These are phyloP conservation scores for Habrosyne pyritoides DNA, from an alignment of 2,888 invertebrate species.

Conservation along the genomic window DNA sequence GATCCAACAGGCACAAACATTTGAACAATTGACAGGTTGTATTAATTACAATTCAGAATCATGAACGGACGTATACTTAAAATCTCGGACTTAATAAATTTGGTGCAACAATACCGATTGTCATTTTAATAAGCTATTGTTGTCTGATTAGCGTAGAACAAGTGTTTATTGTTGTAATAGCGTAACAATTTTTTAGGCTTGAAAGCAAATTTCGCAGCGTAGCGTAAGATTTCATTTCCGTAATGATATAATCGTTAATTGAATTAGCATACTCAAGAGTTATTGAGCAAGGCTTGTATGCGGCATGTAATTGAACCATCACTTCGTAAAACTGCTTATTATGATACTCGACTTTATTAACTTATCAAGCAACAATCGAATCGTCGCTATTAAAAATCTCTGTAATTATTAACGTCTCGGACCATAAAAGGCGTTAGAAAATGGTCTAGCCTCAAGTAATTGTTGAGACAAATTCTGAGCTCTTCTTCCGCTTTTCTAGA, in stretches of 20 bases:
- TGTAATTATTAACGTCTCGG: conserved; percentile 2
- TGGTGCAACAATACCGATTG: conserved; percentile 32
- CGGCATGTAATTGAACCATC: neutral
- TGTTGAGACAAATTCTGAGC: conserved; percentile 16
- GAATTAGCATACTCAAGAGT: neutral
- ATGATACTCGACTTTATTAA: neutral
- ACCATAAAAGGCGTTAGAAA: conserved; percentile 12
- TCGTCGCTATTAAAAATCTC: neutral
- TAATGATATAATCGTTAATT: neutral
- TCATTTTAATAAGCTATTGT: conserved; percentile 49
- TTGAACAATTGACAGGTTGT: conserved; percentile 59
- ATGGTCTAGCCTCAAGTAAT: conserved; percentile 20
- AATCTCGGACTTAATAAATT: conserved; percentile 34
- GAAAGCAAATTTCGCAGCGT: conserved; percentile 6
- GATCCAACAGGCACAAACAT: conserved; percentile 39
- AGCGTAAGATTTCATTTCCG: neutral
- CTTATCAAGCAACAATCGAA: conserved; percentile 14
- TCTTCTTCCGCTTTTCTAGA: conserved; percentile 56
- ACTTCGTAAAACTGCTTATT: neutral
- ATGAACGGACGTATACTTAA: conserved; percentile 53
- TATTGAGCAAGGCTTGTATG: neutral
- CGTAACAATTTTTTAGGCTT: conserved; percentile 8
- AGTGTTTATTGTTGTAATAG: conserved; percentile 30
- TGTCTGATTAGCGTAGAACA: conserved; percentile 42
- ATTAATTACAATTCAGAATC: conserved; percentile 65